A percentile compares a stretch with the other conserved stretches of the same genome.
phyloP scores from a whole-genome alignment of 2,113 vertebrate species.

The Pipra filicauda region DNA sequence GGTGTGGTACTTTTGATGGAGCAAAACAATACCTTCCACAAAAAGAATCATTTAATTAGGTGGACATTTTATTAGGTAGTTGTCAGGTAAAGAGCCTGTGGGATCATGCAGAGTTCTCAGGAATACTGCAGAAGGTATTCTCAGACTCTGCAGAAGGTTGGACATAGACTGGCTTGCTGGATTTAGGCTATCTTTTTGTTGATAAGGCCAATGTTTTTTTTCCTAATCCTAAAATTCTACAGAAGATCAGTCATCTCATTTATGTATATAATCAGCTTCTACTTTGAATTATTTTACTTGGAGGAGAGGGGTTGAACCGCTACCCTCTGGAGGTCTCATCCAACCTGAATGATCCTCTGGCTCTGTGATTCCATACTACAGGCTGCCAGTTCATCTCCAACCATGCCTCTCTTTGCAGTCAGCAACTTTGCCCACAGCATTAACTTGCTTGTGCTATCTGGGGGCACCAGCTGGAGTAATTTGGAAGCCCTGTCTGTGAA shows the following conservation, averaged over 20 bases:
- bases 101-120: not conserved
- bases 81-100: not conserved
- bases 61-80: not conserved
- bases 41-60: not conserved
- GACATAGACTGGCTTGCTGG: not conserved
- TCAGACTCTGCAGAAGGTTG: not conserved
- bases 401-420: not conserved
- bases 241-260: not conserved
- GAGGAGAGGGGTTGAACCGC: not conserved
- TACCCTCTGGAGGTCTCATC: not conserved
- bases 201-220: not conserved
- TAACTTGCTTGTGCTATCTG: not conserved
- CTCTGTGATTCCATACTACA: not conserved
- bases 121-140: not conserved
- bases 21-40: not conserved
- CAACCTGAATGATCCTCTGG: accelerated
- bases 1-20: not conserved
- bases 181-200: not conserved
- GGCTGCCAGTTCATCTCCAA: not conserved
- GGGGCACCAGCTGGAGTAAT: not conserved
- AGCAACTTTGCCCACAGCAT: not conserved
- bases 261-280: not conserved
- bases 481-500: not conserved
- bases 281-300: not conserved
- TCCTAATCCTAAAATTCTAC: not conserved